Evolutionary conservation across 2,888 invertebrate species (phyloP).

Genomic region (Dynastes grantii): DNA sequence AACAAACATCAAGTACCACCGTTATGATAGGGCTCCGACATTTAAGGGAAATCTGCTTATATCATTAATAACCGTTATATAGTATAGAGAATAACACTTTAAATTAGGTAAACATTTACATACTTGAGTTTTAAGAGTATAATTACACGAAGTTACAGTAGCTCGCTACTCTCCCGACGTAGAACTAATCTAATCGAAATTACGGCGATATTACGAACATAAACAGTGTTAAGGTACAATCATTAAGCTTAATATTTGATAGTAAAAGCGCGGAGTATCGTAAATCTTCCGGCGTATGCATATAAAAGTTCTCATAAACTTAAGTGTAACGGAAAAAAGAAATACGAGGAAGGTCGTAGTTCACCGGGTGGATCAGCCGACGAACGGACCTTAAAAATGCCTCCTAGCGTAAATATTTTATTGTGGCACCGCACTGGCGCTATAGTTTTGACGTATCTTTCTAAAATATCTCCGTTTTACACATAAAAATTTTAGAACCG

Average conservation of each 20-base stretch:
- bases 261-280: conserved; percentile 50
- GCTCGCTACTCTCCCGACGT: not conserved
- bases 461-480: conserved; percentile 38
- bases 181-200: conserved; percentile 51
- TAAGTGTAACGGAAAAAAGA: conserved; percentile 52
- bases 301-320: conserved; percentile 54
- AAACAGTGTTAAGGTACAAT: conserved; percentile 49
- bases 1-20: not conserved
- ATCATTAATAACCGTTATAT: conserved; percentile 25
- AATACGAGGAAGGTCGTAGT: conserved; percentile 51
- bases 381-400: conserved; percentile 21
- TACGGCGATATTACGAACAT: conserved; percentile 46
- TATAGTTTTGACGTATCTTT: conserved; percentile 42
- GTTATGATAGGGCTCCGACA: not conserved
- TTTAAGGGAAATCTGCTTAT: conserved; percentile 1
- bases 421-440: conserved; percentile 46
- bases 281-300: conserved; percentile 49
- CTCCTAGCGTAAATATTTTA: conserved; percentile 30
- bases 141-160: conserved; percentile 26
- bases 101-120: conserved; percentile 28
- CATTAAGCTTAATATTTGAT: conserved; percentile 50
- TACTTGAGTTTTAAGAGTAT: conserved; percentile 34
- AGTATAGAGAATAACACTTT: not conserved
- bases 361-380: conserved; percentile 39
- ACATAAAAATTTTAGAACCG: conserved; percentile 28